phyloP scores from a whole-genome alignment of 2,113 vertebrate genomes.

The Onychostruthus taczanowskii region DNA sequence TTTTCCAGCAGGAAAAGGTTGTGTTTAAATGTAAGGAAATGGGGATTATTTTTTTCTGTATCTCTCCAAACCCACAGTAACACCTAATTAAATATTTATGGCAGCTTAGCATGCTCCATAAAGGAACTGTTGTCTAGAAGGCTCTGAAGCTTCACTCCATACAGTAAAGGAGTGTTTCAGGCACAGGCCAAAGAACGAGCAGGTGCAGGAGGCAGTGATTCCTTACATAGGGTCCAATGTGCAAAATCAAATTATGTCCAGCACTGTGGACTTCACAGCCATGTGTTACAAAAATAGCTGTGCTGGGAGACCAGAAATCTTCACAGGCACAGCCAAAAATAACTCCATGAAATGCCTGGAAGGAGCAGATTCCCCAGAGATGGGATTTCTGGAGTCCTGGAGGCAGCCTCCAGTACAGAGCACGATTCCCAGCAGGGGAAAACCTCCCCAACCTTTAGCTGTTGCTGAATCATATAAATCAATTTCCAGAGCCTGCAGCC shows the following conservation, averaged over 20 bases:
- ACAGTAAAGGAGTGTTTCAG: not conserved
- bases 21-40: constrained; percentile 1
- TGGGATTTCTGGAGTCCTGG: not conserved
- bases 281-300: constrained; percentile 30
- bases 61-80: constrained; percentile 25
- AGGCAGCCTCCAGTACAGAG: constrained; percentile 1
- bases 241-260: not conserved
- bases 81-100: constrained; percentile 47
- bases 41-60: not conserved
- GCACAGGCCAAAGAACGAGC: not conserved
- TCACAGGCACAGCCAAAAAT: constrained; percentile 51
- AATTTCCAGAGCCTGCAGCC: not conserved
- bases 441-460: not conserved
- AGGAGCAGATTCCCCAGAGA: constrained; percentile 36
- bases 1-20: not conserved
- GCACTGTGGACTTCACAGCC: constrained; percentile 17
- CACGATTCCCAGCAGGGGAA: not conserved
- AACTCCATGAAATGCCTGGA: constrained; percentile 21
- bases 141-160: not conserved
- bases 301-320: constrained; percentile 30
- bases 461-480: not conserved
- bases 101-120: not conserved
- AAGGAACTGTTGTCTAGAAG: constrained; percentile 29
- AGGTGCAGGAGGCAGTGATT: constrained; percentile 10
- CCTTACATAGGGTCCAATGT: fast-evolving